A percentile compares a stretch with the other conserved stretches of the same genome.
These are phyloP conservation scores for Spea multiplicata DNA, from an alignment of 2,113 vertebrate genomes.

Conservation along the genomic window DNA sequence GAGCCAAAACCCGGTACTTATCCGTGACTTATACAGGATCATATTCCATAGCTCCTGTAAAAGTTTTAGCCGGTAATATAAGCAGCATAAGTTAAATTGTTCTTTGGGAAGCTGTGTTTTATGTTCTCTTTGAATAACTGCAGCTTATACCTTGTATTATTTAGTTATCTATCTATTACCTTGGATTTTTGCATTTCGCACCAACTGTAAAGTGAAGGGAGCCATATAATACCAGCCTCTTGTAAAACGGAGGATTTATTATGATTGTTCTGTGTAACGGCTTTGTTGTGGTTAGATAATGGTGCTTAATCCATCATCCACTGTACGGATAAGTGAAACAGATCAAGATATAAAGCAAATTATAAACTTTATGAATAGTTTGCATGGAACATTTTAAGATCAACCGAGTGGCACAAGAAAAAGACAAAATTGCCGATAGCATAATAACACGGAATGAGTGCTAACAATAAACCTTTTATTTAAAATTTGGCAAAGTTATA, in stretches of 20 bases:
- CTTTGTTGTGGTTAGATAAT: conserved; percentile 39
- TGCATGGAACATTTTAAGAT: neutral
- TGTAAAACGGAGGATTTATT: conserved; percentile 34
- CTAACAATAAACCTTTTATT: neutral
- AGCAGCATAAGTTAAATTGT: neutral
- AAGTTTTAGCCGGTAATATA: neutral
- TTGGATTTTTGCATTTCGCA: conserved; percentile 27
- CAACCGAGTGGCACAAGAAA: too few relatives aligned
- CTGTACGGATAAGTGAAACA: conserved; percentile 12
- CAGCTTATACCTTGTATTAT: conserved; percentile 16
- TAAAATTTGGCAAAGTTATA: neutral
- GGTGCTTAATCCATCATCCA: conserved; percentile 22
- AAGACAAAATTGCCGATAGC: neutral
- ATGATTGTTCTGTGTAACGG: conserved; percentile 30
- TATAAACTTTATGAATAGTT: conserved; percentile 15
- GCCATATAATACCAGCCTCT: conserved; percentile 28
- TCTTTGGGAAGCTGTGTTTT: neutral
- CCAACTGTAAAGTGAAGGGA: conserved; percentile 28
- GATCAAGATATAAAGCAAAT: conserved; percentile 3
- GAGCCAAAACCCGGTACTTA: too few relatives aligned
- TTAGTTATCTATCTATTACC: conserved; percentile 29
- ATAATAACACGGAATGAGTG: neutral
- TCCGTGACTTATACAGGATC: neutral
- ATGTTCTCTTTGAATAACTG: conserved; percentile 12
- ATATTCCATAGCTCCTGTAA: neutral